Percentiles rank a stretch among this genome's conserved stretches.
phyloP scores from a whole-genome alignment of 2,888 invertebrate genomes.

The Geotrupes spiniger region DNA sequence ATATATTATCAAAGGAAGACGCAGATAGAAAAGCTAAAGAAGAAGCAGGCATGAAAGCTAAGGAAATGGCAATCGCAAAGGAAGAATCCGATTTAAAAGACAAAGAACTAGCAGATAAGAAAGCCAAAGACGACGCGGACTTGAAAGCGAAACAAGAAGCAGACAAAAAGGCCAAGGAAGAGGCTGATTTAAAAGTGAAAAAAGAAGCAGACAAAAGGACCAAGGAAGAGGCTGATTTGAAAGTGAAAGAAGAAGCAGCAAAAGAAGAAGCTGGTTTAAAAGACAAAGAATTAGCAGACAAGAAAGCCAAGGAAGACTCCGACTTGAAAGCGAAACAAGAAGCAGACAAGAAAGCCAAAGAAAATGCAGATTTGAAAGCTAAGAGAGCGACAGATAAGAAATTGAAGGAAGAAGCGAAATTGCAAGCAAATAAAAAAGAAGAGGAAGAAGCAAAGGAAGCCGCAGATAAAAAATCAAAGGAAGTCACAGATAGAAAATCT shows the following conservation, averaged over 20 bases:
- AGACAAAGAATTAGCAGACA: conserved; percentile 16
- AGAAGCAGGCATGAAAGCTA: conserved; percentile 32
- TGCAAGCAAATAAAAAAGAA: conserved; percentile 22
- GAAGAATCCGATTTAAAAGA: conserved; percentile 27
- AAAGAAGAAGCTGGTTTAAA: too few relatives aligned
- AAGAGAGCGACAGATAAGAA: conserved; percentile 17
- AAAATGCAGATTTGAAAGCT: conserved; percentile 23
- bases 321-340: conserved; percentile 33
- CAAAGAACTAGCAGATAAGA: too few relatives aligned
- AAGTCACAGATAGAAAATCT: conserved; percentile 21
- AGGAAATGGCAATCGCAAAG: conserved; percentile 22
- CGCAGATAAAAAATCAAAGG: conserved; percentile 18
- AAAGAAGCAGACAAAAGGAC: conserved; percentile 33
- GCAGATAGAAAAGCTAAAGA: conserved; percentile 18
- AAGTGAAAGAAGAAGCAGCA: too few relatives aligned
- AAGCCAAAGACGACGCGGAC: too few relatives aligned
- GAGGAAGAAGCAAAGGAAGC: conserved; percentile 21
- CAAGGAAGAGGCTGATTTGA: conserved; percentile 23
- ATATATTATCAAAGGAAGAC: conserved; percentile 19
- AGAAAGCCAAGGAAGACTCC: too few relatives aligned
- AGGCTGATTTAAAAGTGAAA: too few relatives aligned
- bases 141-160: too few relatives aligned
- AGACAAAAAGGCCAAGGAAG: too few relatives aligned
- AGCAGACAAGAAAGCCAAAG: conserved; percentile 30
- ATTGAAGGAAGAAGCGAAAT: conserved; percentile 20